Percentiles rank a stretch among this genome's conserved stretches.
Conservation (phyloP, 2,797 vertebrate species). For the Argyrosomus regius region DNA sequence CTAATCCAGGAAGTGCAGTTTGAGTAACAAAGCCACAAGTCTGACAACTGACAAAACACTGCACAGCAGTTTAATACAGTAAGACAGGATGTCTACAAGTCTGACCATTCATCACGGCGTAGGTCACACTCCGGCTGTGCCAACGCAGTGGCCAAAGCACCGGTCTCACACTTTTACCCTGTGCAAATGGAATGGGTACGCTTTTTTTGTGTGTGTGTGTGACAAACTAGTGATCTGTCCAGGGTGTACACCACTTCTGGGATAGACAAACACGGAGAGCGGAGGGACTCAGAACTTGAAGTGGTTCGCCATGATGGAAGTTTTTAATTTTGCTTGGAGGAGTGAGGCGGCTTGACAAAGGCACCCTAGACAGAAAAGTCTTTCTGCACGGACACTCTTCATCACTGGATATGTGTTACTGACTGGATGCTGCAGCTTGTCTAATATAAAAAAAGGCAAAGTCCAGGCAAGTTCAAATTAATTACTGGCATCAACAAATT, state of each 20-base stretch:
- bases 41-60: conserved; percentile 9
- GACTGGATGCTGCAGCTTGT: neutral
- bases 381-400: neutral
- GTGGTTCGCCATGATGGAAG: neutral
- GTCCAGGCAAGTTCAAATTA: neutral
- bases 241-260: neutral
- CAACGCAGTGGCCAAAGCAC: conserved; percentile 3
- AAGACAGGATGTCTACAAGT: conserved; percentile 32
- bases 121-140: conserved; percentile 24
- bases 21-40: neutral
- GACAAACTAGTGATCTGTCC: neutral
- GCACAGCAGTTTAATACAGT: conserved; percentile 3
- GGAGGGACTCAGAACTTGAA: neutral
- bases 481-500: neutral
- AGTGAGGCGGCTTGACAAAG: neutral
- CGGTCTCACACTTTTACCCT: neutral
- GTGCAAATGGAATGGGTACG: neutral
- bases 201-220: neutral
- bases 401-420: neutral
- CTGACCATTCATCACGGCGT: conserved; percentile 1
- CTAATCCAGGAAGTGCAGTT: conserved; percentile 13
- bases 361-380: too few relatives aligned
- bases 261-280: neutral
- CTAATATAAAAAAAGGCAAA: neutral
- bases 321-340: neutral